Percentiles rank a stretch among this genome's conserved stretches.
phyloP scores from a whole-genome alignment of 2,113 vertebrate species.

The Ciconia boyciana region DNA sequence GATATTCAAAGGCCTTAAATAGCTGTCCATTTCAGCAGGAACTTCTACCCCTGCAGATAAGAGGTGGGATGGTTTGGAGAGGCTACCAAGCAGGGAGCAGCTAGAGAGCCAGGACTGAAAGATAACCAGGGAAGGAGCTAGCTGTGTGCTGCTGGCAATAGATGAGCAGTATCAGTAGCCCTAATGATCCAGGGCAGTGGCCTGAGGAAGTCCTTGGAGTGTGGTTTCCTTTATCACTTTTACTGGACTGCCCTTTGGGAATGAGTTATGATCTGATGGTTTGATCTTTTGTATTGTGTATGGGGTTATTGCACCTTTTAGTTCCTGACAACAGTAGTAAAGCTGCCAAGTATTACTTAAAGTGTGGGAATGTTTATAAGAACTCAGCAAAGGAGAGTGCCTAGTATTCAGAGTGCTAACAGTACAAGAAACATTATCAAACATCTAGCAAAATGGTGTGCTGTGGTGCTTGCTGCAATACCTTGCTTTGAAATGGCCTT shows the following conservation, averaged over 20 bases:
- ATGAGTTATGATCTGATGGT: slow-evolving; percentile 47
- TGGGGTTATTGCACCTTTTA: slow-evolving; percentile 56
- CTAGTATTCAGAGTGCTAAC: neutral
- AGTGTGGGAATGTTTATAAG: slow-evolving; percentile 64
- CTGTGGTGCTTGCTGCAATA: neutral
- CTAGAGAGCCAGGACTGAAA: neutral
- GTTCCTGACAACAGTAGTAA: slow-evolving; percentile 56
- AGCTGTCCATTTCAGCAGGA: neutral
- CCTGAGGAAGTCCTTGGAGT: slow-evolving; percentile 64
- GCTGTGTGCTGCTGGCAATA: neutral
- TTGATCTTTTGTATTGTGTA: slow-evolving; percentile 51
- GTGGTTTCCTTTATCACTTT: slow-evolving; percentile 55
- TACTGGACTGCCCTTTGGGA: slow-evolving; percentile 30
- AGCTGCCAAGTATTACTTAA: slow-evolving; percentile 55
- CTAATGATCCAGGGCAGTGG: slow-evolving; percentile 38
- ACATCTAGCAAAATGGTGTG: neutral
- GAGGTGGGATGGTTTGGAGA: neutral
- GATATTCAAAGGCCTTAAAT: neutral
- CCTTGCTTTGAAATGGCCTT: neutral
- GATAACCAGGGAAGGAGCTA: neutral
- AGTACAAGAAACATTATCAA: neutral
- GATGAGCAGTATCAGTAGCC: slow-evolving; percentile 12
- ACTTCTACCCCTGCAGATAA: neutral
- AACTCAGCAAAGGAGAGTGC: slow-evolving; percentile 8
- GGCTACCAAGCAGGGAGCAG: neutral